Evolutionary conservation across 2,797 vertebrate species (phyloP), one percentile per base, ranked within the genome.

Genomic region (Sebastes melanostomus): DNA sequence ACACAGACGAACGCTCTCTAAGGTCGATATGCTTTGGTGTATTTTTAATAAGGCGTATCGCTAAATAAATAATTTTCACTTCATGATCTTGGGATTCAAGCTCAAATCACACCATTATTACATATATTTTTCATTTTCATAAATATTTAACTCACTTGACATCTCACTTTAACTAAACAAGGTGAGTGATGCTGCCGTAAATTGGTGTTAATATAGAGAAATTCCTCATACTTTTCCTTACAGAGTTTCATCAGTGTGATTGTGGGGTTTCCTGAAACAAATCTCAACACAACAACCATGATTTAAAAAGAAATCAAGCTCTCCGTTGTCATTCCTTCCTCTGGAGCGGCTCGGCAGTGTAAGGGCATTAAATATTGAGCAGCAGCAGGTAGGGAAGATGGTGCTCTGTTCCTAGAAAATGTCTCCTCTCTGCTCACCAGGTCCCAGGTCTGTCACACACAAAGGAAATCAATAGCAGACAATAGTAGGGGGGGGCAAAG

Each of bases 341-440:
- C 14, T 18, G 24, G 32, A 76, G 52, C 30, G 24, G 16, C 52
- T 68, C 0, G 4, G 32, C 20, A 50, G 18, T 54, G 73, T 38
- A 50, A 65, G 58, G 16, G 50, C 78, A 85, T 90, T 87, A 91
- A 91, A 86, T 85, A 92, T 86, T 89, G 42, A 92, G 78, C 38
- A 85, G 78, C 76, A 86, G 87, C 85, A 91, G 87, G 85, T 86
- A 69, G 75, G 61, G 55, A 84, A 81, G 84, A 84, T 72, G 80
- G 80, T 63, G 63, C 65, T 80, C 66, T 74, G 62, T 79, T 88
- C 75, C 75, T 65, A 70, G 80, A 84, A 86, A 84, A 86, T 81
- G 87, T 91, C 87, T 91, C 60, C 54, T 75, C 29, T 71, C 75
- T 66, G 59, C 75, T 82, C 76, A 61, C 50, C 63, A 46, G 75